Percentiles rank a stretch among this genome's conserved stretches.
phyloP scores from a whole-genome alignment of 2,113 vertebrate species.

The Gymnobelideus leadbeateri region DNA sequence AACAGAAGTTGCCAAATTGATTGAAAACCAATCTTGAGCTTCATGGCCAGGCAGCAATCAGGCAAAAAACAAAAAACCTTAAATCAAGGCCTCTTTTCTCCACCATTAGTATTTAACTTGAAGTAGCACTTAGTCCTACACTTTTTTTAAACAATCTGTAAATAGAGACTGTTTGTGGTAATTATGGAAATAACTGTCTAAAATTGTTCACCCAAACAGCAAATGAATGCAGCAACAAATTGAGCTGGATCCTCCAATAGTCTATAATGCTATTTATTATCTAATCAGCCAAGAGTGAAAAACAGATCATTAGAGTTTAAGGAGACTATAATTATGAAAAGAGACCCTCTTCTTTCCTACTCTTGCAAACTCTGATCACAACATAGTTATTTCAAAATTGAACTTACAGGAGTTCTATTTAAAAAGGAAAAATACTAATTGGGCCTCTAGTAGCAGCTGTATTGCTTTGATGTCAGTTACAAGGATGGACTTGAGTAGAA shows the following conservation, averaged over 20 bases:
- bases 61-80: conserved; percentile 27
- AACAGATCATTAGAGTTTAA: conserved; percentile 51
- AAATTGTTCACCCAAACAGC: conserved; percentile 22
- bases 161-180: conserved; percentile 55
- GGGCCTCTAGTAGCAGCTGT: conserved; percentile 64
- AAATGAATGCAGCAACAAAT: conserved; percentile 14
- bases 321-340: conserved; percentile 42
- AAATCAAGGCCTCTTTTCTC: conserved; percentile 32
- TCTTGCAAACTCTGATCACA: conserved; percentile 47
- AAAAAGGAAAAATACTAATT: conserved; percentile 71
- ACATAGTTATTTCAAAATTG: conserved; percentile 19
- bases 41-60: not conserved
- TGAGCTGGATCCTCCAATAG: conserved; percentile 3
- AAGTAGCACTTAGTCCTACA: conserved; percentile 26
- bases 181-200: conserved; percentile 55
- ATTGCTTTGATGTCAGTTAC: conserved; percentile 66
- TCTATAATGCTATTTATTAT: conserved; percentile 43
- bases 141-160: conserved; percentile 40
- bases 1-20: not conserved
- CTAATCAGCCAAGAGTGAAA: conserved; percentile 61
- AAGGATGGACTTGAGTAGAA: conserved; percentile 65
- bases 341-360: conserved; percentile 46
- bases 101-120: conserved; percentile 41
- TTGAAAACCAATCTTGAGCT: not conserved
- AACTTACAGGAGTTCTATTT: conserved; percentile 39